Conservation (phyloP, 37 sponge, comb jelly and placozoan genomes). For the Eunapius fragilis region DNA sequence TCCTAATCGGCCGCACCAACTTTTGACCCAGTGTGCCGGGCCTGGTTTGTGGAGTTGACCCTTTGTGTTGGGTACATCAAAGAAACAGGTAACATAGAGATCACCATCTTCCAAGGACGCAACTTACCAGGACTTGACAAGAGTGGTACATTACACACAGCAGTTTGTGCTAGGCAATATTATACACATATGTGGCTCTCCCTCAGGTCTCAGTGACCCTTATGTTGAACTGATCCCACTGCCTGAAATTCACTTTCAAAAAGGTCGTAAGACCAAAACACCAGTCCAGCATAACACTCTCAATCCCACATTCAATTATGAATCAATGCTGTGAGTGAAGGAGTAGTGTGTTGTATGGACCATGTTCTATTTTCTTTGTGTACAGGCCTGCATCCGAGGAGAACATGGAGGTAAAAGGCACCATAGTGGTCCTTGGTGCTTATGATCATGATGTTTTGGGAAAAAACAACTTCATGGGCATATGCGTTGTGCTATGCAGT, state of each 20-base stretch:
- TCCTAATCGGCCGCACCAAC: too few species aligned
- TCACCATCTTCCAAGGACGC: constrained; percentile 16
- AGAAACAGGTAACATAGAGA: constrained; percentile 5
- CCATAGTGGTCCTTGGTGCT: constrained; percentile 46
- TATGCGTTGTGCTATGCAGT: constrained; percentile 51
- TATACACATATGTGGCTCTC: too few species aligned
- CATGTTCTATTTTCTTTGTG: neutral
- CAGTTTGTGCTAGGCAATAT: too few species aligned
- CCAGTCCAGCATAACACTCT: constrained; percentile 28
- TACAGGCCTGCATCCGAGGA: constrained; percentile 2
- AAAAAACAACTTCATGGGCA: constrained; percentile 49
- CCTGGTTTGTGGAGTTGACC: constrained; percentile 8
- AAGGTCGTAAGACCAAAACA: constrained; percentile 27
- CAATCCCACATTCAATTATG: constrained; percentile 50
- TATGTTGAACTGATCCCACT: constrained; percentile 25
- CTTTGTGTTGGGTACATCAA: constrained; percentile 28
- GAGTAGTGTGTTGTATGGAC: neutral
- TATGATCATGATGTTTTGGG: constrained; percentile 60
- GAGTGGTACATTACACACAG: constrained; percentile 14
- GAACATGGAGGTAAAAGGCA: constrained; percentile 21
- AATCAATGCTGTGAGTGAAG: constrained; percentile 49
- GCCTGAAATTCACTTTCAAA: constrained; percentile 17
- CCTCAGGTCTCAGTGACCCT: constrained; percentile 55
- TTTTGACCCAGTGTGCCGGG: too few species aligned
- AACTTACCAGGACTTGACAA: constrained; percentile 43